Percentiles rank a stretch among this genome's conserved stretches.
Conservation (phyloP, 1,140 invertebrate genomes). For the Drosophila burlai region DNA sequence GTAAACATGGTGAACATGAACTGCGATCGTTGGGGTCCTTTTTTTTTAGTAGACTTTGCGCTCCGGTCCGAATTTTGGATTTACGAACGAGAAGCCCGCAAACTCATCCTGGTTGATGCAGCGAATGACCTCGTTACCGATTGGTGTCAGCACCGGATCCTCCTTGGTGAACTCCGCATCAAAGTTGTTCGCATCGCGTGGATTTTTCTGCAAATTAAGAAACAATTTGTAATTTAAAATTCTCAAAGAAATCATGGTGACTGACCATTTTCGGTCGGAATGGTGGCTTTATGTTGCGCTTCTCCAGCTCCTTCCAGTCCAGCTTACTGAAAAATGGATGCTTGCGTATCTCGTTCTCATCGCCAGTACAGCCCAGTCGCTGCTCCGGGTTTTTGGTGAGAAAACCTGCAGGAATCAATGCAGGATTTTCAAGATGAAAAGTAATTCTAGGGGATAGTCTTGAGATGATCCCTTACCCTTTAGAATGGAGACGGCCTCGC, state of each 20-base stretch:
- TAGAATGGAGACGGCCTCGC: slow-evolving; percentile 98
- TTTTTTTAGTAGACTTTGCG: slow-evolving; percentile 85
- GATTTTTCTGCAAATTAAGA: slow-evolving; percentile 92
- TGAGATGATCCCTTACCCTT: slow-evolving; percentile 88
- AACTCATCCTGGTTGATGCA: slow-evolving; percentile 99
- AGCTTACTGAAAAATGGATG: slow-evolving; percentile 98
- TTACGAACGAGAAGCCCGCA: slow-evolving; percentile 98
- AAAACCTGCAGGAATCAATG: slow-evolving; percentile 89
- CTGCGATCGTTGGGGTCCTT: slow-evolving; percentile 27
- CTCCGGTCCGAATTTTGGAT: slow-evolving; percentile 94
- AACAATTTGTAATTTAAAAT: background rate
- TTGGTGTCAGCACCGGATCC: slow-evolving; percentile 97
- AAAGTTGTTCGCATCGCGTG: slow-evolving; percentile 99
- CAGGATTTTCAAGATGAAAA: background rate
- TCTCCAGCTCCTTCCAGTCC: slow-evolving; percentile 98
- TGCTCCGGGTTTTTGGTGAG: slow-evolving; percentile 99
- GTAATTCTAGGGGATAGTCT: background rate
- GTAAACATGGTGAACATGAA: slow-evolving; percentile 35
- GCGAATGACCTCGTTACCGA: slow-evolving; percentile 94
- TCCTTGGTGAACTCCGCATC: slow-evolving; percentile 99
- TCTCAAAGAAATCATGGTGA: background rate
- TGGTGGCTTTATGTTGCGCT: slow-evolving; percentile 96
- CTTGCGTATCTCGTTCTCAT: slow-evolving; percentile 92
- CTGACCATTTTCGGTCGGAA: slow-evolving; percentile 99
- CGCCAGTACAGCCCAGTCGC: slow-evolving; percentile 95